Conservation (phyloP, 2,797 vertebrate species). For the Nannoperca australis region DNA sequence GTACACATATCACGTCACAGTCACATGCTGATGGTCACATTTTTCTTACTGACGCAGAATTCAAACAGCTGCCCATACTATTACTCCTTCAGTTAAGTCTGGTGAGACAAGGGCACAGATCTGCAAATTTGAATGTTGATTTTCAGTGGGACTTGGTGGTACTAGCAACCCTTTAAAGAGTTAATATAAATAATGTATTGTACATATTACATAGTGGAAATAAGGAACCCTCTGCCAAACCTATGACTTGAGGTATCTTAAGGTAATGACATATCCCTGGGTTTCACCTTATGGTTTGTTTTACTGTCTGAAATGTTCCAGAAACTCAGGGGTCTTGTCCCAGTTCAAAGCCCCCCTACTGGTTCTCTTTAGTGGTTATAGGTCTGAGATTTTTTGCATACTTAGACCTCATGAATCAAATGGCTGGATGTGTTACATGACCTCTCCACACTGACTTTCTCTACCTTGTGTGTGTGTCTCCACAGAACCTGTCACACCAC, state of each 20-base stretch:
- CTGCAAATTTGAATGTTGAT: too few species aligned
- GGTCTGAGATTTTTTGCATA: constrained; percentile 21
- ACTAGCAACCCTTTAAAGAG: neutral
- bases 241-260: neutral
- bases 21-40: neutral
- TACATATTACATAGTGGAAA: neutral
- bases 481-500: constrained; percentile 93
- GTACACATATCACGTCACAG: neutral
- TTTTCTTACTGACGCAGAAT: too few species aligned
- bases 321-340: neutral
- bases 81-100: too few species aligned
- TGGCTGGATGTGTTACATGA: neutral
- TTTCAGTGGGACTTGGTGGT: neutral
- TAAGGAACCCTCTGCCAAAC: neutral
- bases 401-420: constrained; percentile 31
- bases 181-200: neutral
- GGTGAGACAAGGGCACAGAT: too few species aligned
- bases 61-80: too few species aligned
- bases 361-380: constrained; percentile 13
- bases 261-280: constrained; percentile 13
- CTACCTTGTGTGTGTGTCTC: constrained; percentile 2
- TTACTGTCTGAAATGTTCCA: constrained; percentile 17
- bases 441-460: constrained; percentile 5
- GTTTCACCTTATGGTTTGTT: constrained; percentile 12
- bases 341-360: neutral